Evolutionary conservation across 2,797 vertebrate species (phyloP), one percentile per base, ranked within the genome.

Genomic region (Crenuchus spilurus): DNA sequence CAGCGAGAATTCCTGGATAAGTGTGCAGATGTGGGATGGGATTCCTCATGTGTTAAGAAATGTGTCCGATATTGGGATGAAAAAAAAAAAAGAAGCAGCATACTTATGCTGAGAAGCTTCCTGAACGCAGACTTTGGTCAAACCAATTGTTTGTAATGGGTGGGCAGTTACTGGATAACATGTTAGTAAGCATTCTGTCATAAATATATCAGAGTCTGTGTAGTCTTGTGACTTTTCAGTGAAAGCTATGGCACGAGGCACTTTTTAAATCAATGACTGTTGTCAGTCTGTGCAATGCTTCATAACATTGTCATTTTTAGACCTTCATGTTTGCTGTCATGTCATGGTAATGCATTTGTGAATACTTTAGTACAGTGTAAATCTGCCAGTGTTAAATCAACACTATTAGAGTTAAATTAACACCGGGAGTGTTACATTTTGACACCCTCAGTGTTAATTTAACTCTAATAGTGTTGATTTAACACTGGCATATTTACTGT

Each of bases 281-380:
- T n/a, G 35, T 39, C 37, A n/a, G 61, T 28, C 41, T 42, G 30
- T 33, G 10, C 22, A 33, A 44, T 44, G 61, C 41, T 28, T 64
- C 31, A 16, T 30, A 35, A 51, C 2, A 10, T 20, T 10, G 14
- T 33, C 28, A 55, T 11, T 33, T 57, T 33, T 31, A 35, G 1
- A 4, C 20, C n/a, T 33, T n/a, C 33, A 39, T 18, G 14, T 14
- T 2, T 30, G 31, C 39, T 39, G 13, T 22, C 2, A 3, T 52
- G 13, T 52, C 22, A 35, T 22, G 10, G 22, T 48, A 65, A 33
- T 35, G 20, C 22, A 26, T 42, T 33, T 58, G 5, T 49, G 63
- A 58, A 20, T 48, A 2, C 51, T 49, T 74, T 52, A 68, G 31
- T 54, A 20, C 46, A 68, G 54, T n/a, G n/a, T n/a, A n/a, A n/a